Conservation (phyloP, 2,113 vertebrate species). For the Psettodes erumei region DNA sequence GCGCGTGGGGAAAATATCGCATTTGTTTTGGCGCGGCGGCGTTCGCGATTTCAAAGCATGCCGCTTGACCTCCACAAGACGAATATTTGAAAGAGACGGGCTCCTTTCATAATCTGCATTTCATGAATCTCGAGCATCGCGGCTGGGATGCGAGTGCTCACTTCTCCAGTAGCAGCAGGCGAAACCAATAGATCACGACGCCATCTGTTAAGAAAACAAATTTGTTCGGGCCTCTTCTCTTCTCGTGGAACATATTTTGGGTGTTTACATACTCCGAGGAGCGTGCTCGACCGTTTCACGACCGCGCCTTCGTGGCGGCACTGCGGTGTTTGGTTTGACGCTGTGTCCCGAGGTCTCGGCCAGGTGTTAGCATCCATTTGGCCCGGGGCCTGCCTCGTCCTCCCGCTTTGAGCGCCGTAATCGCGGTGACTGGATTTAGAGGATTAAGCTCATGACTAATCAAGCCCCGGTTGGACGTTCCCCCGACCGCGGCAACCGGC, state of each 20-base stretch:
- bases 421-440: slow-evolving; percentile 71
- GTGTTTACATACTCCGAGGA: background rate
- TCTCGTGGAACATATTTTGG: background rate
- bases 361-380: slow-evolving; percentile 12
- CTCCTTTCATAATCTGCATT: background rate
- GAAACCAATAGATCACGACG: background rate
- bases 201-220: background rate
- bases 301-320: background rate
- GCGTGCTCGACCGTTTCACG: background rate
- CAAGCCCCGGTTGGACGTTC: slow-evolving; percentile 34
- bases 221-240: background rate
- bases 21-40: too few relatives aligned
- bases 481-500: slow-evolving; percentile 25
- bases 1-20: background rate
- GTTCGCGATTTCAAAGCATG: too few relatives aligned
- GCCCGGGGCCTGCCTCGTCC: slow-evolving; percentile 9
- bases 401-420: slow-evolving; percentile 52
- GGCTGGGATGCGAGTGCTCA: background rate
- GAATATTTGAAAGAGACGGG: background rate
- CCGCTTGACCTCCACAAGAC: too few relatives aligned
- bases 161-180: background rate
- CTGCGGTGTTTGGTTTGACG: background rate
- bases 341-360: background rate
- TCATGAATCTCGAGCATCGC: background rate
- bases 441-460: slow-evolving; percentile 77